Conservation (phyloP, 2,797 vertebrate genomes). For the Paramormyrops hopkinsi region DNA sequence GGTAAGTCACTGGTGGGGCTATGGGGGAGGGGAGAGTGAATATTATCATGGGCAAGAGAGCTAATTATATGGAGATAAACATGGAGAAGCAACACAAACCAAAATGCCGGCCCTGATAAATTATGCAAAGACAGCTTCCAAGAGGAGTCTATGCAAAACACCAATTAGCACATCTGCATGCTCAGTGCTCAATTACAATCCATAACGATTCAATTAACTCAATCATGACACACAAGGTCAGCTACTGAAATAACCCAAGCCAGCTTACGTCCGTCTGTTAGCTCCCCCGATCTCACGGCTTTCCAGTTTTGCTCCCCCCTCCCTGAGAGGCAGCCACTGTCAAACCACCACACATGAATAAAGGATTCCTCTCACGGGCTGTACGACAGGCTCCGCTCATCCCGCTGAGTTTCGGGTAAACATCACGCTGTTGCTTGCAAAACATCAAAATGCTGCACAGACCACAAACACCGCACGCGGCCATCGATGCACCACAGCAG, state of each 20-base stretch:
- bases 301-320: not conserved
- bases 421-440: not conserved
- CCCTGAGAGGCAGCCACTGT: not conserved
- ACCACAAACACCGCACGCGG: not conserved
- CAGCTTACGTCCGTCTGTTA: not conserved
- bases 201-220: not conserved
- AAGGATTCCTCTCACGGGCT: not conserved
- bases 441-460: not conserved
- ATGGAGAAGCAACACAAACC: not conserved
- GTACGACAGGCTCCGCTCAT: not conserved
- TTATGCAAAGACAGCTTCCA: not conserved
- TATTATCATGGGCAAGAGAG: not conserved
- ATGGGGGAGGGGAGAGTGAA: not conserved
- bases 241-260: not conserved
- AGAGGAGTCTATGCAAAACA: not conserved
- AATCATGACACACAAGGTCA: not conserved
- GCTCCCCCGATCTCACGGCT: not conserved
- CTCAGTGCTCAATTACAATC: not conserved
- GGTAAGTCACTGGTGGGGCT: constrained; percentile 50
- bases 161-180: not conserved
- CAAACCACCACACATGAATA: not conserved
- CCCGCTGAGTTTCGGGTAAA: not conserved
- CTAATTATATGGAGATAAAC: not conserved
- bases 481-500: not conserved
- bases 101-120: not conserved